Evolutionary conservation across 2,888 invertebrate genomes (phyloP), one percentile per base, ranked within the genome.

Genomic region (Tryphoninae sp.): DNA sequence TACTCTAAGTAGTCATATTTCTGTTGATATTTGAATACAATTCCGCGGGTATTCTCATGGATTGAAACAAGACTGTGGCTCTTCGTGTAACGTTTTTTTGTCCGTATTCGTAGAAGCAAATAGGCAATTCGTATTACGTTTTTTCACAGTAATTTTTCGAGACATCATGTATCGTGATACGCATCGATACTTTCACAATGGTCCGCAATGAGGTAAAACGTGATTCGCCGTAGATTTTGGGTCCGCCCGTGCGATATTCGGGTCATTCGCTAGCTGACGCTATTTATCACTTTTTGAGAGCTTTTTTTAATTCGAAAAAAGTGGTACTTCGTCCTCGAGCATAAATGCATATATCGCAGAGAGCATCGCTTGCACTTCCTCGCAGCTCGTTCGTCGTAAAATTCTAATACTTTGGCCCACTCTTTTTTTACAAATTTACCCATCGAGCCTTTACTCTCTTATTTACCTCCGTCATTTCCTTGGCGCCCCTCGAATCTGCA

Each of bases 281-380:
- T 85, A 84, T 87, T 87, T 74, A 81, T 82, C 73, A 74, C 74
- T 67, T 78, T 76, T 77, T 75, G 69, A 67, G 71, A 74, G 72
- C 58, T 49, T 49, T 53, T 51, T 62, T 40, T 19, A 3, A 19
- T 62, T 22, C 65, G 68, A 75, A 65, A 58, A 68, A 67, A 40
- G 68, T n/a, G 62, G 26, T 40, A 49, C 53, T 62, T 49, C 72
- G 13, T 49, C 55, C 51, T 49, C 58, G 13, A 64, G 55, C n/a
- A 13, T 58, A 61, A 68, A 68, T 59, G 16, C 51, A 53, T 67
- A 62, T 61, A 49, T 19, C 33, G 67, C 7, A 26, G 7, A 22
- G 51, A 9, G 23, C 68, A 59, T 65, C 62, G 68, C 53, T 69
- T 62, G 73, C 67, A 62, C 73, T 74, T 68, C 23, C 51, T 53